Evolutionary conservation across 2,888 invertebrate species (phyloP).

Genomic region (Lottia gigantea): DNA sequence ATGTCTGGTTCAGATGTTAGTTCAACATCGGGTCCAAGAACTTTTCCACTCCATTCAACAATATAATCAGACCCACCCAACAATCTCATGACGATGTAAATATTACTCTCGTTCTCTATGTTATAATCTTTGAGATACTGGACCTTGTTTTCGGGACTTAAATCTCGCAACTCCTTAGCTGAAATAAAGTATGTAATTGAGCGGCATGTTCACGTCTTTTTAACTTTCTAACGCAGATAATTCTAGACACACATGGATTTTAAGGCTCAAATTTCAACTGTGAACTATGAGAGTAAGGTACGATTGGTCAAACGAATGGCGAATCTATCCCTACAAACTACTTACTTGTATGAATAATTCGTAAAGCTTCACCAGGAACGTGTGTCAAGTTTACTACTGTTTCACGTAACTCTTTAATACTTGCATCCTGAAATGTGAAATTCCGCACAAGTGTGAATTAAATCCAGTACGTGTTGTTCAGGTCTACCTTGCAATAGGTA

Average conservation of each 20-base stretch:
- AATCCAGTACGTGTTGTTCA: too few relatives aligned
- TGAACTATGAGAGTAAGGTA: too few relatives aligned
- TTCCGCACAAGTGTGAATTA: too few relatives aligned
- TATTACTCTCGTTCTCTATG: constrained; percentile 27
- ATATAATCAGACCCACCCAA: constrained; percentile 25
- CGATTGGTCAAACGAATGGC: too few relatives aligned
- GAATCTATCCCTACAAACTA: neutral
- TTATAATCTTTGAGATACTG: constrained; percentile 30
- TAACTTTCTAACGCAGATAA: too few relatives aligned
- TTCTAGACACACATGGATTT: too few relatives aligned
- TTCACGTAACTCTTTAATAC: neutral
- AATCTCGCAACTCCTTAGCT: too few relatives aligned
- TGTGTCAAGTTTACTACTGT: neutral
- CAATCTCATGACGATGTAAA: constrained; percentile 30
- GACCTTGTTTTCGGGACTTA: neutral
- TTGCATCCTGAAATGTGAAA: neutral
- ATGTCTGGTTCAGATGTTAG: constrained; percentile 30
- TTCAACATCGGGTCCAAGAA: constrained; percentile 34
- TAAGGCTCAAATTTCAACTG: too few relatives aligned
- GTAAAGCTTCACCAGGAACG: neutral
- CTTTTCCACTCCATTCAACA: constrained; percentile 28
- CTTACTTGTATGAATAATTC: constrained; percentile 11
- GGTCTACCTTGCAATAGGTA: too few relatives aligned
- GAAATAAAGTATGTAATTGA: too few relatives aligned
- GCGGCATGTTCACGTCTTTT: too few relatives aligned